These are phyloP conservation scores for Tangara arthus DNA, from an alignment of 2,797 vertebrate species.

Conservation along the genomic window DNA sequence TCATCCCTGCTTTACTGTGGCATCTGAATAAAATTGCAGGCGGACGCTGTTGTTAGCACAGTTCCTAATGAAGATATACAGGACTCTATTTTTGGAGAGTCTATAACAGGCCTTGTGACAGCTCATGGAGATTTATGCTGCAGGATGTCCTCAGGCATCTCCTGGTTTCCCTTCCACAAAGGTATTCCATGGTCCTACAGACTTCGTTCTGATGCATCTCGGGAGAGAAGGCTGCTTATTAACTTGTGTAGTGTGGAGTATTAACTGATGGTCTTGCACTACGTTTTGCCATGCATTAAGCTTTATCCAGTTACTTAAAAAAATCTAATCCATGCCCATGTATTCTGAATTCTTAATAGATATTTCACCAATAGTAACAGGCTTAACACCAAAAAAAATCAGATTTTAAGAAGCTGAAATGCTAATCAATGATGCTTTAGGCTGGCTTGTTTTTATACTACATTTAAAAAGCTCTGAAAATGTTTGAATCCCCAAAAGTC, in stretches of 20 bases:
- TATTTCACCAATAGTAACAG: slow-evolving; percentile 33
- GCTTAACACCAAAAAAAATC: slow-evolving; percentile 27
- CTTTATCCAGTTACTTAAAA: slow-evolving; percentile 56
- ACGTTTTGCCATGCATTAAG: slow-evolving; percentile 34
- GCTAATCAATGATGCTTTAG: slow-evolving; percentile 70
- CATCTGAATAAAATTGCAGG: slow-evolving; percentile 16
- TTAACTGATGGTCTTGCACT: slow-evolving; percentile 17
- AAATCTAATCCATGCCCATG: slow-evolving; percentile 31
- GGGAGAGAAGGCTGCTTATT: slow-evolving; percentile 61
- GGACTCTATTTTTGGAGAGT: slow-evolving; percentile 33
- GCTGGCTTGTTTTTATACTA: not conserved
- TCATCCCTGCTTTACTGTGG: not conserved
- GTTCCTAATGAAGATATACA: slow-evolving; percentile 55
- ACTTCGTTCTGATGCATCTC: slow-evolving; percentile 2
- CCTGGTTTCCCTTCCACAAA: slow-evolving; percentile 9
- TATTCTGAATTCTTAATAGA: slow-evolving; percentile 45
- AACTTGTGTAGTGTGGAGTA: slow-evolving; percentile 45
- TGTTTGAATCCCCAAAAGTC: slow-evolving; percentile 71
- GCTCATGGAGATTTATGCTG: slow-evolving; percentile 32
- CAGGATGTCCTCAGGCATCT: slow-evolving; percentile 7
- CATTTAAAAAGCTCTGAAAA: slow-evolving; percentile 71
- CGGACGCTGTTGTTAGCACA: not conserved
- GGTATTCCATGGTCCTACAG: not conserved
- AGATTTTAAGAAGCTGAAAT: slow-evolving; percentile 63
- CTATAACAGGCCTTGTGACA: not conserved